Evolutionary conservation across 2,113 vertebrate species (phyloP).

Genomic region (Dromaius novaehollandiae): DNA sequence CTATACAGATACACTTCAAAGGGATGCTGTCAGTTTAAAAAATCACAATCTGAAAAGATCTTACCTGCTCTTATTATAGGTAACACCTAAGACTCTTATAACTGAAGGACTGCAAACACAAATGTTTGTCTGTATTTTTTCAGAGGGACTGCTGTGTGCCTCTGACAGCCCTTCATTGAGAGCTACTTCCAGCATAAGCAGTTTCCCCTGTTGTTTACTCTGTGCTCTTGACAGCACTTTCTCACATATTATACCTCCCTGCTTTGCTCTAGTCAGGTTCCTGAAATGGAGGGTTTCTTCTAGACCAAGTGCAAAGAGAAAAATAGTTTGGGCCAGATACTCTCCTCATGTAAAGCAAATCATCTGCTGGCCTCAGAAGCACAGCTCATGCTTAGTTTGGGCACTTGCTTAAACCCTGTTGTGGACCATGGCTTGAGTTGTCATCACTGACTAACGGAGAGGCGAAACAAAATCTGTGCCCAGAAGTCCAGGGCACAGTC

Average conservation of each 20-base stretch:
- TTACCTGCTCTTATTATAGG: neutral
- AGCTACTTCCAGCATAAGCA: neutral
- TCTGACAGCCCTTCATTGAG: neutral
- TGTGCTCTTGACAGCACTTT: neutral
- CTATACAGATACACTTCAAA: slow-evolving; percentile 30
- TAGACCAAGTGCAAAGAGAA: neutral
- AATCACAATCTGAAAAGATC: slow-evolving; percentile 10
- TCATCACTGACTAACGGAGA: neutral
- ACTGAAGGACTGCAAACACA: neutral
- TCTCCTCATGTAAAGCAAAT: neutral
- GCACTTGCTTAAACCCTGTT: neutral
- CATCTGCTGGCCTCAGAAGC: neutral
- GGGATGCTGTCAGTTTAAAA: slow-evolving; percentile 37
- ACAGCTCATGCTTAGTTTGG: neutral
- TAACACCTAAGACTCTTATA: neutral
- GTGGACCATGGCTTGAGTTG: neutral
- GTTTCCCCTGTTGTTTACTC: neutral
- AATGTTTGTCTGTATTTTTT: neutral
- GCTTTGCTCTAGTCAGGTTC: neutral
- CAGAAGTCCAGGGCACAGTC: neutral
- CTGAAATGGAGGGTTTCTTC: neutral
- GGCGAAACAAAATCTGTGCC: neutral
- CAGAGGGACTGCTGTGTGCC: neutral
- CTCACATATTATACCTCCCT: neutral
- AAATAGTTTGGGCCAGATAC: neutral